These are phyloP conservation scores for Scrobipalpa costella DNA, from an alignment of 2,888 invertebrate genomes.

Conservation along the genomic window DNA sequence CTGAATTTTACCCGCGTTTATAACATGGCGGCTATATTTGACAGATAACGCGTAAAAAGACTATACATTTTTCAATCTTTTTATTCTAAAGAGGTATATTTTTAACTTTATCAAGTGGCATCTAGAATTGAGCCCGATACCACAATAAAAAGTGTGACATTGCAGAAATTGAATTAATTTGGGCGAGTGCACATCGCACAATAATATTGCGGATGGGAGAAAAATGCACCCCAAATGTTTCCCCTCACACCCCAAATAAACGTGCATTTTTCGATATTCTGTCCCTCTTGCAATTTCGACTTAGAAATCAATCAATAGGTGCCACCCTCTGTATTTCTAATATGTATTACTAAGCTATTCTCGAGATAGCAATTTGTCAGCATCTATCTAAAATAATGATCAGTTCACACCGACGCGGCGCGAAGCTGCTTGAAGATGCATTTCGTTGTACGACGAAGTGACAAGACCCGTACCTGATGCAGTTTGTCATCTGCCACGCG, in stretches of 20 bases:
- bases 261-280: not conserved
- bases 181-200: not conserved
- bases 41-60: no score
- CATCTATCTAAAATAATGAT: not conserved
- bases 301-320: conserved; percentile 8
- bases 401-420: no score
- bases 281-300: not conserved
- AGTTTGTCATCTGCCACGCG: no score
- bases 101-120: no score
- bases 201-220: not conserved
- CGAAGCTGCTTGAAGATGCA: no score
- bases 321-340: not conserved
- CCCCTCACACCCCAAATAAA: not conserved
- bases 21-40: no score
- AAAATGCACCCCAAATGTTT: conserved; percentile 9
- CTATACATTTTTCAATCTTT: no score
- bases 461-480: no score
- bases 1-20: no score
- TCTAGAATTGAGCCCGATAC: no score
- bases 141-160: conserved; percentile 9
- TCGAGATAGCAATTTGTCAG: not conserved
- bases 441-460: no score
- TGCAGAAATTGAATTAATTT: not conserved
- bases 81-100: no score
- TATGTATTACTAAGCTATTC: not conserved